Base-by-base conservation (phyloP, 2,888 invertebrate genomes). In the Autographa gamma region DNA sequence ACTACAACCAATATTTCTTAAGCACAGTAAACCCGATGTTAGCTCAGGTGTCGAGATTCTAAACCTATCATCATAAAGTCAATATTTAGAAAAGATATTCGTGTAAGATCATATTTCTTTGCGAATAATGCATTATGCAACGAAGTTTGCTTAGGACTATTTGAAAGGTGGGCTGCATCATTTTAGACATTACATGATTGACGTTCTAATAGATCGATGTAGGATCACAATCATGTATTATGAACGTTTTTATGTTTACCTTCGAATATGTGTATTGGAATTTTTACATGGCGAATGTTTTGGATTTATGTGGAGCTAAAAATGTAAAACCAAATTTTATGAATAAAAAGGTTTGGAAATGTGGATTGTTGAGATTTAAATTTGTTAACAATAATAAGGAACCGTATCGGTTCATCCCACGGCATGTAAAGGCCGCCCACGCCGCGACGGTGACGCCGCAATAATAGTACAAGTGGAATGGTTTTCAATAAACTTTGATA, bases 51-150 rank as follows among this genome's bases (percentile, higher is more conserved):
- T 85, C 77, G 86, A 84, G 81, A 86, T 77, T 83, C 78, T 81
- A 83, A 86, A 85, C 86, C 87, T 90, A 92, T 92, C 91, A 91
- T 91, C 85, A 75, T 81, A 85, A 88, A 90, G 89, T 92, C 89
- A 93, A 94, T 90, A 91, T 93, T 93, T 87, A 86, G 84, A 82
- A 76, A 87, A 90, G 89, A 86, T 88, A 86, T 85, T 84, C 87
- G 83, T 85, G 85, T 83, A 73, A 86, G 90, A 93, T 94, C 90
- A 93, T 92, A 93, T 94, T 93, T 93, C 93, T 90, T 88, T 82
- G 90, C 90, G 89, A 90, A 91, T 90, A 89, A 88, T 85, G 87
- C 88, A 85, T 93, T 93, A 90, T 92, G 91, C 93, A 93, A 93
- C 79, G 32, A 74, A 69, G 92, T 94, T 94, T 93, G 86, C 83